These are phyloP conservation scores for Atta colombica DNA, from an alignment of 1,140 invertebrate species.

Conservation along the genomic window DNA sequence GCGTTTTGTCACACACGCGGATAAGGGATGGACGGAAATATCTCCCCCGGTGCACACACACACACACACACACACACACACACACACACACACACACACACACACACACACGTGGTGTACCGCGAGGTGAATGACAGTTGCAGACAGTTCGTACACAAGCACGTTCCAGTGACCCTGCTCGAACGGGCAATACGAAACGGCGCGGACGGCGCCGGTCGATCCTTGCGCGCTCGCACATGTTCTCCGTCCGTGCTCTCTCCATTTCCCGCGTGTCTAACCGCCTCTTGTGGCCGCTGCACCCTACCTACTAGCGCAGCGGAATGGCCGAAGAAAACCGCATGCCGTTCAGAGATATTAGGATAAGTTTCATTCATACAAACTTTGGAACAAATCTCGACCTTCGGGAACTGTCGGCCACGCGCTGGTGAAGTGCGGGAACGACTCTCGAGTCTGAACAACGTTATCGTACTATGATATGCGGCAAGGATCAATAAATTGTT, in stretches of 20 bases:
- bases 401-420: slow-evolving; percentile 71
- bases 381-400: slow-evolving; percentile 83
- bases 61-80: background rate
- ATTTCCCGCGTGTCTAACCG: slow-evolving; percentile 72
- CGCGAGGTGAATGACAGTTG: slow-evolving; percentile 76
- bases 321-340: slow-evolving; percentile 71
- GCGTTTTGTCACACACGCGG: slow-evolving; percentile 46
- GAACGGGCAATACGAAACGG: slow-evolving; percentile 64
- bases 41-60: slow-evolving; percentile 11
- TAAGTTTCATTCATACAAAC: slow-evolving; percentile 84
- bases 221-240: slow-evolving; percentile 47
- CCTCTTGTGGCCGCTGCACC: slow-evolving; percentile 70
- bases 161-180: slow-evolving; percentile 78
- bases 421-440: slow-evolving; percentile 66
- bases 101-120: slow-evolving; percentile 3
- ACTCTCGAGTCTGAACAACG: slow-evolving; percentile 66
- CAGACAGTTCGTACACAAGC: slow-evolving; percentile 75
- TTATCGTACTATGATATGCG: background rate
- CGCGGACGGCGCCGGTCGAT: slow-evolving; percentile 51
- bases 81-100: background rate
- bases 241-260: slow-evolving; percentile 14
- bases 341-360: slow-evolving; percentile 80
- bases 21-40: slow-evolving; percentile 51
- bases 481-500: background rate
- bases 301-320: slow-evolving; percentile 36